phyloP scores from a whole-genome alignment of 2,888 invertebrate genomes.

The Oscheius onirici region DNA sequence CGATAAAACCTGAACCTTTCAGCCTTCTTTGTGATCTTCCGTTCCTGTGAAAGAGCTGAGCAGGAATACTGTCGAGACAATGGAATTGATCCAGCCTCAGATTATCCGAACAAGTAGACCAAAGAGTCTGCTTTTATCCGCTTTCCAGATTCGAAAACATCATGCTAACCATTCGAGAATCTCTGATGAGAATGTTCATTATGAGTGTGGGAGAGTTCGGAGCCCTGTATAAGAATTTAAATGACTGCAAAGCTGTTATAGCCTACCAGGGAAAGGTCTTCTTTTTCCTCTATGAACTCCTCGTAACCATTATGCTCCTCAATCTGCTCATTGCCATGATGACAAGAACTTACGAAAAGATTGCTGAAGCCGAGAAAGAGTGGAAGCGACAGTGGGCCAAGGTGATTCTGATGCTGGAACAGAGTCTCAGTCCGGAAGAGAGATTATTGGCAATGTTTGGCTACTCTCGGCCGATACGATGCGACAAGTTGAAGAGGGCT shows the following conservation, averaged over 20 bases:
- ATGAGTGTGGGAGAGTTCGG: constrained; percentile 97
- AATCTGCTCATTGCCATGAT: constrained; percentile 99
- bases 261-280: constrained; percentile 74
- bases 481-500: constrained; percentile 53
- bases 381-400: constrained; percentile 84
- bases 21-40: constrained; percentile 85
- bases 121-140: background rate
- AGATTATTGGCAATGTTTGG: constrained; percentile 83
- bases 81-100: constrained; percentile 37
- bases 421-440: constrained; percentile 90
- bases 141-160: constrained; percentile 57
- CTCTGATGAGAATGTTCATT: constrained; percentile 95
- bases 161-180: constrained; percentile 71
- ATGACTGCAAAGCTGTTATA: constrained; percentile 74
- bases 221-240: constrained; percentile 90
- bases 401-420: constrained; percentile 92
- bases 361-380: constrained; percentile 94
- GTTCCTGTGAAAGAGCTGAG: constrained; percentile 77
- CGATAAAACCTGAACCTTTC: constrained; percentile 12
- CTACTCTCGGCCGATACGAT: constrained; percentile 56
- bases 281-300: constrained; percentile 94
- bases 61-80: constrained; percentile 33
- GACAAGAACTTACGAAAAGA: constrained; percentile 98
- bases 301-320: constrained; percentile 90
- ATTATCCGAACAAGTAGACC: constrained; percentile 41